phyloP scores from a whole-genome alignment of 2,888 invertebrate species.

The Cerastis leucographa region DNA sequence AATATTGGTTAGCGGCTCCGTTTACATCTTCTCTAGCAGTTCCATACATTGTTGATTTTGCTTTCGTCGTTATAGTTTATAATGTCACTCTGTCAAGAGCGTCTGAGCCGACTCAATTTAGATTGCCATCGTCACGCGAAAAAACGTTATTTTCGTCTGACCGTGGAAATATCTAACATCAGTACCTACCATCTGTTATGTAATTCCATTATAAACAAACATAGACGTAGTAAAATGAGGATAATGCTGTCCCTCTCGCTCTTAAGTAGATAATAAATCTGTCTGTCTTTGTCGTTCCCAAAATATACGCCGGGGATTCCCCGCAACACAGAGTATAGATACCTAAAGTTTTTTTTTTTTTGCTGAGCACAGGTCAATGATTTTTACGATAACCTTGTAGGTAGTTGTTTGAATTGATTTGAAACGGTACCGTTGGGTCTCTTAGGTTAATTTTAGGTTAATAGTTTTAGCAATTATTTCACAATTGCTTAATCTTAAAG shows the following conservation, averaged over 20 bases:
- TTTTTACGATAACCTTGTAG: background rate
- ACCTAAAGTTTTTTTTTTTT: background rate
- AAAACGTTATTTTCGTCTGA: background rate
- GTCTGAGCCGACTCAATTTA: background rate
- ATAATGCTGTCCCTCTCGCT: conserved; percentile 32
- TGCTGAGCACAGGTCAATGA: background rate
- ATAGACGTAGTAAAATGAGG: conserved; percentile 11
- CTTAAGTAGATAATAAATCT: conserved; percentile 5
- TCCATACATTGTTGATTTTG: background rate
- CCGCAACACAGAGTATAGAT: conserved; percentile 32
- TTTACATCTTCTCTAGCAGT: no score
- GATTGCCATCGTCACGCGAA: background rate
- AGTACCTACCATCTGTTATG: no score
- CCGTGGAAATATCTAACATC: background rate
- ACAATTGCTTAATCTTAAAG: no score
- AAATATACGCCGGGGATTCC: conserved; percentile 35
- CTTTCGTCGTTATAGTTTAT: background rate
- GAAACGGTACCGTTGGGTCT: no score
- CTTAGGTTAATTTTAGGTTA: no score
- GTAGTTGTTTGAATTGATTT: background rate
- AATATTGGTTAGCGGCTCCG: no score
- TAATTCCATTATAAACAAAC: background rate
- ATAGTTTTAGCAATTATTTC: no score
- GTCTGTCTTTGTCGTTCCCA: conserved; percentile 27
- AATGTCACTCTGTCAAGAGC: background rate